Evolutionary conservation across 2,797 vertebrate genomes (phyloP).

Genomic region (Euphonia xanthogaster): DNA sequence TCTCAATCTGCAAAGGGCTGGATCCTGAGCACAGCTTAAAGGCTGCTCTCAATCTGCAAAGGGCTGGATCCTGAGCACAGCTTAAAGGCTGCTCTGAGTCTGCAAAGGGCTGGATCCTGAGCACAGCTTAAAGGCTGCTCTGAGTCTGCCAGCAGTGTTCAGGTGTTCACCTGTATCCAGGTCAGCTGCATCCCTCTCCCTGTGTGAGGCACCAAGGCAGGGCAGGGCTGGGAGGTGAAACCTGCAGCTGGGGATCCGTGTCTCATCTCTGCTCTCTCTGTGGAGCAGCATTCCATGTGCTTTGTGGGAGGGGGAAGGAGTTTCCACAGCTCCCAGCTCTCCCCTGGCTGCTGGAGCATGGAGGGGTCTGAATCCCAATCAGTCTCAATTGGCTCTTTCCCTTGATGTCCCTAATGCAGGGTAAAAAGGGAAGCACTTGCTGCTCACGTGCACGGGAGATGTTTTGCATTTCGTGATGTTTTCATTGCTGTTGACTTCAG

Average conservation of each 20-base stretch:
- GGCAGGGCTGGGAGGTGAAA: background rate
- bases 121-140: background rate
- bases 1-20: background rate
- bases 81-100: background rate
- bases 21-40: no score
- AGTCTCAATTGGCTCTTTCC: background rate
- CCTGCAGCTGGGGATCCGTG: background rate
- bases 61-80: background rate
- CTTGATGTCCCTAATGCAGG: background rate
- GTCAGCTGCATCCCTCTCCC: background rate
- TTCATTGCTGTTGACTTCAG: background rate
- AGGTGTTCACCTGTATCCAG: background rate
- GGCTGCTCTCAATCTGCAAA: background rate
- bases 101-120: background rate
- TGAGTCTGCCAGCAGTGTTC: background rate
- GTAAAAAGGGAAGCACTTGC: background rate
- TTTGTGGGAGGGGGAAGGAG: background rate
- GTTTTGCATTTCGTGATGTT: background rate
- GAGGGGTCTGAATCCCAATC: background rate
- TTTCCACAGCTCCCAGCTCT: background rate
- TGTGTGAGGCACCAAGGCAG: rapidly evolving
- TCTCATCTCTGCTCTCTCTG: background rate
- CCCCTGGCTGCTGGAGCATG: rapidly evolving
- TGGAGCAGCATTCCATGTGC: background rate
- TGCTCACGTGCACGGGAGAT: background rate